Base-by-base conservation (phyloP, 92 coral and sea anemone species). In the Phenganax stokvisi region DNA sequence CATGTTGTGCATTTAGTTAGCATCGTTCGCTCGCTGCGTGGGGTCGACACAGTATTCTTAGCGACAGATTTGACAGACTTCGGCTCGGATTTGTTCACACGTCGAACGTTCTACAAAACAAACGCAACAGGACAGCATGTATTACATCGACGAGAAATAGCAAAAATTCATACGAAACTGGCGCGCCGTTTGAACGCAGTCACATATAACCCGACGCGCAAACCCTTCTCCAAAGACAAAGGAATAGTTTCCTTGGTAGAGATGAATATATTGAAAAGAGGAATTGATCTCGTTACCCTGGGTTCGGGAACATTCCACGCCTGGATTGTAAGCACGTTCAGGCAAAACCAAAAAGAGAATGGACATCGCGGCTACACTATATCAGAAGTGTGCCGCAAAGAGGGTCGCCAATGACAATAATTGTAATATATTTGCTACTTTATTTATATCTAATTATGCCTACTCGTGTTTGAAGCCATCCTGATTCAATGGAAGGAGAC, bases 301-400 rank as follows among this genome's bases (percentile, higher is more conserved):
- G 98, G 98, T 12, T 89, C 97, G 10, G 98, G 98, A 53, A 88
- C 97, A 51, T 94, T 94, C 77, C 98, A 91, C 72, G 86, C 86
- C 20, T 92, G 98, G 98, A 89, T 89, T 20, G 80, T 94, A 80
- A 90, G 88, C 55, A 86, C 87, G 25, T 94, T 92, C 83, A 84
- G 89, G 0, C 84, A 86, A 66, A 81, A 87, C 17, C 91, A 88
- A 57, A 57, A 30, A 16, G 28, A 62, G 15, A n/a, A 10, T 51
- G 62, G 74, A 51, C 83, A 52, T n/a, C 72, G 62, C 29, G 83
- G 83, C 29, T 79, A 63, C 53, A 79, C 74, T 10, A 53, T 79
- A 2, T 62, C 83, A 29, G 83, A 79, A 53, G 68, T 79, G 51
- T 79, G 83, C 57, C 15, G 54, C 65, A 66, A 77, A 17, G 80